phyloP scores from a whole-genome alignment of 2,888 invertebrate species.

The Yponomeuta plumbellus region DNA sequence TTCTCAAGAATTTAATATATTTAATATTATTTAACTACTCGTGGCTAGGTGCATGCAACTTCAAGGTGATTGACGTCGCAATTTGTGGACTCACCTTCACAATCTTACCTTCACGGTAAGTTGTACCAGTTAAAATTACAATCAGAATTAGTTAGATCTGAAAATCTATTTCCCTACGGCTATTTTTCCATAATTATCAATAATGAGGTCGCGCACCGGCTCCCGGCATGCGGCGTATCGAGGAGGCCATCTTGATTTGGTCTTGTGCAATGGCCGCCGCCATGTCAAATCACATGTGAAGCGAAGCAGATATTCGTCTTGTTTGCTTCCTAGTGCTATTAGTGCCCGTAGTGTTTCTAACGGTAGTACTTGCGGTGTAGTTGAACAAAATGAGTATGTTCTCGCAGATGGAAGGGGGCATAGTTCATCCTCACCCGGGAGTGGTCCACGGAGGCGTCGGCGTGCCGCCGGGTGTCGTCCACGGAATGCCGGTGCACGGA shows the following conservation, averaged over 20 bases:
- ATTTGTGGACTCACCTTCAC: too few relatives aligned
- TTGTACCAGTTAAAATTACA: too few relatives aligned
- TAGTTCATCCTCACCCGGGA: constrained; percentile 57
- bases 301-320: background rate
- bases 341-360: background rate
- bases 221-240: background rate
- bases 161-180: background rate
- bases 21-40: too few relatives aligned
- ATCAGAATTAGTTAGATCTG: background rate
- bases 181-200: too few relatives aligned
- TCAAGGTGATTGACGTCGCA: too few relatives aligned
- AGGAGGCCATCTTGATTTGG: constrained; percentile 44
- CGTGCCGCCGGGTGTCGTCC: constrained; percentile 54
- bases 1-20: too few relatives aligned
- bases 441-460: constrained; percentile 47
- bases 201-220: background rate
- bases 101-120: too few relatives aligned
- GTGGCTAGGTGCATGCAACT: too few relatives aligned
- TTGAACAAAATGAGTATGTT: constrained; percentile 18
- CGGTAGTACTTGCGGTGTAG: background rate
- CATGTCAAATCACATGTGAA: constrained; percentile 32
- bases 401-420: constrained; percentile 60
- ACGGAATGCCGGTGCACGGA: constrained; percentile 60
- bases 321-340: too few relatives aligned
- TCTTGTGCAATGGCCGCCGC: constrained; percentile 41